A percentile compares a stretch with the other conserved stretches of the same genome.
These are phyloP conservation scores for Malthinus flaveolus DNA, from an alignment of 2,888 invertebrate species.

Conservation along the genomic window DNA sequence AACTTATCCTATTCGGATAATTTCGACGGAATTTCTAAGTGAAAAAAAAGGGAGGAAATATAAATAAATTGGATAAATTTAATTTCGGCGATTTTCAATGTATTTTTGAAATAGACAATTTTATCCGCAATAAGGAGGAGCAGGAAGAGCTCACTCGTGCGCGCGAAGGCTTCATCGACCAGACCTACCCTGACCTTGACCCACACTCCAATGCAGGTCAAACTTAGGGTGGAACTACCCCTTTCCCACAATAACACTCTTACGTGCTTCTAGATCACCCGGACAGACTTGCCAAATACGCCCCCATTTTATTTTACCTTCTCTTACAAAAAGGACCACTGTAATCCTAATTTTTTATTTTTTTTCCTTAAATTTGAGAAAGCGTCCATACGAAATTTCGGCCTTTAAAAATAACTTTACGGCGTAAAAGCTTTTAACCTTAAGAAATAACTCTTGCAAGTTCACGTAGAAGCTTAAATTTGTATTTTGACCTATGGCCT, in stretches of 20 bases:
- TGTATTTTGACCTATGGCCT: too few species aligned
- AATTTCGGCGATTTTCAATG: conserved; percentile 2
- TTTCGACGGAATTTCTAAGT: too few species aligned
- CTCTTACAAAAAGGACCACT: neutral
- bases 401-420: too few species aligned
- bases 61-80: neutral
- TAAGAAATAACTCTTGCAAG: too few species aligned
- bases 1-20: too few species aligned
- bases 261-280: conserved; percentile 23
- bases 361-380: neutral
- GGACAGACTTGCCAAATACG: conserved; percentile 20
- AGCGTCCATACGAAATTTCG: too few species aligned
- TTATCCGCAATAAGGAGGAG: conserved; percentile 32
- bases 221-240: conserved; percentile 40
- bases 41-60: too few species aligned
- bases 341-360: neutral
- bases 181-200: conserved; percentile 53
- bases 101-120: conserved; percentile 16
- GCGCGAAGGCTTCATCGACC: conserved; percentile 48
- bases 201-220: conserved; percentile 48
- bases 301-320: conserved; percentile 1
- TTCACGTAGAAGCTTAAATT: too few species aligned
- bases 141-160: conserved; percentile 29
- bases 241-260: conserved; percentile 24
- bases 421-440: too few species aligned